phyloP scores from a whole-genome alignment of 2,797 vertebrate species.

The Hozukius guyotensis region DNA sequence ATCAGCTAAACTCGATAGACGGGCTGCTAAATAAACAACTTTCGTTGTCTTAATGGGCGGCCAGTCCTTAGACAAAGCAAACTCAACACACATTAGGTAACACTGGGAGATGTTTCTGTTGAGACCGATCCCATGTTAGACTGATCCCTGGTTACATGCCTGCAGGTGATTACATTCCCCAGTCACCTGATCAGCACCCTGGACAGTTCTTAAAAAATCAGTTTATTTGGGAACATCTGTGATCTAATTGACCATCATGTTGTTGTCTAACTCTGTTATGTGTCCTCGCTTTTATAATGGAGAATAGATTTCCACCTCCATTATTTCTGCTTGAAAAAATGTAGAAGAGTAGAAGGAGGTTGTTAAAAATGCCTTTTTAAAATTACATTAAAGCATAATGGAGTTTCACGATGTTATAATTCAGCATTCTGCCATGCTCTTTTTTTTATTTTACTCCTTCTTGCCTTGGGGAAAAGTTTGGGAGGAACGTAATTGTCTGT shows the following conservation, averaged over 20 bases:
- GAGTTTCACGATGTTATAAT: slow-evolving; percentile 29
- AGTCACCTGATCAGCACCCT: slow-evolving; percentile 14
- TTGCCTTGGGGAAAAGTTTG: slow-evolving; percentile 29
- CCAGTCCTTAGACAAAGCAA: background rate
- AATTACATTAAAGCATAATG: slow-evolving; percentile 43
- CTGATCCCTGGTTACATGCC: background rate
- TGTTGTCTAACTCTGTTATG: slow-evolving; percentile 17
- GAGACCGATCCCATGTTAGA: background rate
- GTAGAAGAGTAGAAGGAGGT: background rate
- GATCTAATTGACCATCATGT: slow-evolving; percentile 6
- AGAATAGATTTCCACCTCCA: slow-evolving; percentile 6
- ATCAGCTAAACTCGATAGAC: slow-evolving; percentile 2
- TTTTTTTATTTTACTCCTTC: background rate
- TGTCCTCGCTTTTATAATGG: slow-evolving; percentile 8
- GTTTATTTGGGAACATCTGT: slow-evolving; percentile 7
- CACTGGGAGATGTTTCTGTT: background rate
- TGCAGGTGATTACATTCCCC: background rate
- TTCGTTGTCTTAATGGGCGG: background rate
- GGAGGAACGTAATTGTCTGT: slow-evolving; percentile 11
- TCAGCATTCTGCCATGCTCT: background rate
- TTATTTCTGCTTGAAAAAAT: slow-evolving; percentile 44
- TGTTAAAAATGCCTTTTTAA: slow-evolving; percentile 34
- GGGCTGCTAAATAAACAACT: slow-evolving; percentile 16
- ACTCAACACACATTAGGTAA: background rate
- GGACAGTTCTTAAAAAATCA: slow-evolving; percentile 20